phyloP scores from a whole-genome alignment of 1,140 invertebrate genomes.

The Chionoecetes opilio region DNA sequence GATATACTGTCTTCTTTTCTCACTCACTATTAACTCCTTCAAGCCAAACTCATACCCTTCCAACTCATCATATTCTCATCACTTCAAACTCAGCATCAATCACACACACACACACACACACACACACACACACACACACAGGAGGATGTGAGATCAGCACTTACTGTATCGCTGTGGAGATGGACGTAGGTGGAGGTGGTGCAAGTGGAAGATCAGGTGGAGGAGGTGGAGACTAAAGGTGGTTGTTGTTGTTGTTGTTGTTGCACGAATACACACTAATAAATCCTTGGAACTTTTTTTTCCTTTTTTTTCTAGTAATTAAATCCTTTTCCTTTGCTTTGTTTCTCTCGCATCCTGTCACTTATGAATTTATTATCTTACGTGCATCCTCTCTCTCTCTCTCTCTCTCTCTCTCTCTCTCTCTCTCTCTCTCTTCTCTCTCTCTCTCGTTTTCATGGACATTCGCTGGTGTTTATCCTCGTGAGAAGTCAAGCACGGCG shows the following conservation, averaged over 20 bases:
- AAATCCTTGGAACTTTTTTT: too few relatives aligned
- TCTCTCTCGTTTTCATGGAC: background rate
- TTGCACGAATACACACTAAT: too few relatives aligned
- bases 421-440: background rate
- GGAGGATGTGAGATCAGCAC: conserved; percentile 17
- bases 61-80: too few relatives aligned
- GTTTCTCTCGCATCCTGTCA: too few relatives aligned
- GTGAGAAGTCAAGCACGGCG: background rate
- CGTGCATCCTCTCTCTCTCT: background rate
- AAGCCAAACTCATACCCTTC: too few relatives aligned
- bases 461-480: background rate
- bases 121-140: background rate
- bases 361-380: background rate
- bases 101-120: background rate
- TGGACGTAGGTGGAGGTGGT: background rate
- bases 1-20: too few relatives aligned
- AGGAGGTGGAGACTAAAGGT: background rate
- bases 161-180: background rate
- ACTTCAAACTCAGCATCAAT: background rate
- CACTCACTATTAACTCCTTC: too few relatives aligned
- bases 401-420: background rate
- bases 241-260: too few relatives aligned
- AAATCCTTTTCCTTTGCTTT: too few relatives aligned
- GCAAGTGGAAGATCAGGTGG: background rate
- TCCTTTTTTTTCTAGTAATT: too few relatives aligned